These are phyloP conservation scores for Gastrophysa polygoni DNA, from an alignment of 2,888 invertebrate genomes.

Conservation along the genomic window DNA sequence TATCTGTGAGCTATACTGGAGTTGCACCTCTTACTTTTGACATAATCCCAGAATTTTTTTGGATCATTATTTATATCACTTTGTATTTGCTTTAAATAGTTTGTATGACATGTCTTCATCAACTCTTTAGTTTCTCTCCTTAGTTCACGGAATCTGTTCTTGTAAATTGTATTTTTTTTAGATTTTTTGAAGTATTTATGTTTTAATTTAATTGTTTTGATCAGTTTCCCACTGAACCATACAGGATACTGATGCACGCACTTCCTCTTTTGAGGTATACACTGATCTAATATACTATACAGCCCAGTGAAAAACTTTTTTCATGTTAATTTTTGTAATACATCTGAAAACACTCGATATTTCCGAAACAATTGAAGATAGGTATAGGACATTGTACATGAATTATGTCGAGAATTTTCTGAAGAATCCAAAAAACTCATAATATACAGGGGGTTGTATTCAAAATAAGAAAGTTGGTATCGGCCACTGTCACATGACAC, in stretches of 20 bases:
- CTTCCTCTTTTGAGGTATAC: background rate
- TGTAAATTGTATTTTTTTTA: too few relatives aligned
- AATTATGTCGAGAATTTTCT: too few relatives aligned
- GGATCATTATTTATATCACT: constrained; percentile 9
- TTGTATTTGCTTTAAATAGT: constrained; percentile 3
- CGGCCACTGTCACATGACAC: too few relatives aligned
- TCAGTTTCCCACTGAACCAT: background rate
- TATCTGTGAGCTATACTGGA: constrained; percentile 10
- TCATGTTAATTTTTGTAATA: too few relatives aligned
- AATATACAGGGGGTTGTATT: too few relatives aligned
- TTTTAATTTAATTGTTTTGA: background rate
- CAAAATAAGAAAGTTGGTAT: too few relatives aligned
- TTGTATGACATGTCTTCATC: background rate
- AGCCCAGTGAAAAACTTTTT: background rate
- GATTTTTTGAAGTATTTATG: too few relatives aligned
- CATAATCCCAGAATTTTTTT: constrained; percentile 5
- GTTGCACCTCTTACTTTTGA: constrained; percentile 13
- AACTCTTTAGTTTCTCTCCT: constrained; percentile 4
- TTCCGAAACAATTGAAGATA: too few relatives aligned
- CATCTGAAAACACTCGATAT: too few relatives aligned
- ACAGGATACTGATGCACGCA: background rate
- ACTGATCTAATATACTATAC: background rate
- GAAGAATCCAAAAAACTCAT: too few relatives aligned
- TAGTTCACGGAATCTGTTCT: constrained; percentile 7
- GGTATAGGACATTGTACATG: too few relatives aligned